Evolutionary conservation across 2,797 vertebrate species (phyloP).

Genomic region (Microctenopoma steveboyesi): DNA sequence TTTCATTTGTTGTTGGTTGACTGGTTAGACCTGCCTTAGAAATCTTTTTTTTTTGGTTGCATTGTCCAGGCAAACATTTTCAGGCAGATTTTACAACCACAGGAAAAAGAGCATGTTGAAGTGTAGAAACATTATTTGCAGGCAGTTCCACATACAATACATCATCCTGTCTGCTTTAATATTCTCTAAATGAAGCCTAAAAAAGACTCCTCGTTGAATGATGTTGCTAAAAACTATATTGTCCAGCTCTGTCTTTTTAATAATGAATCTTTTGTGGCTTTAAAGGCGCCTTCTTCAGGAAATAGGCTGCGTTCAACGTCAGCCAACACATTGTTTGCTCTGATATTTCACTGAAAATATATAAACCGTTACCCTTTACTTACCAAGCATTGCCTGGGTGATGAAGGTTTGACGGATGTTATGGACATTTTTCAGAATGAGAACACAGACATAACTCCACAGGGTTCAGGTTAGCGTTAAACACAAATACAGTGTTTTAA

Average conservation of each 20-base stretch:
- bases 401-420: not conserved
- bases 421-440: not conserved
- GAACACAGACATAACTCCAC: not conserved
- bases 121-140: not conserved
- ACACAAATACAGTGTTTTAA: no score
- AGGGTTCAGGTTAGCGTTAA: not conserved
- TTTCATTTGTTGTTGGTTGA: slow-evolving; percentile 14
- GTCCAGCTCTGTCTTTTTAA: not conserved
- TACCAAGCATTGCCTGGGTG: not conserved
- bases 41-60: slow-evolving; percentile 2
- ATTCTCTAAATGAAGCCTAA: not conserved
- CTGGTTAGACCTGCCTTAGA: slow-evolving; percentile 18
- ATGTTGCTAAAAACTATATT: not conserved
- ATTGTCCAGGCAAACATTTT: slow-evolving; percentile 6
- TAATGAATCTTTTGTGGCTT: not conserved
- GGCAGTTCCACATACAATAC: no score
- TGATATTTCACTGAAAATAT: not conserved
- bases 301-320: not conserved
- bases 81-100: not conserved
- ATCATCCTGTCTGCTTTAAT: not conserved
- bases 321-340: not conserved
- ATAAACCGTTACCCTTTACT: not conserved
- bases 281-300: not conserved
- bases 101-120: not conserved
- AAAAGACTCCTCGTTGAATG: not conserved